Percentiles rank a stretch among this genome's conserved stretches.
Conservation (phyloP, 2,888 invertebrate genomes). For the Frankliniella intonsa region DNA sequence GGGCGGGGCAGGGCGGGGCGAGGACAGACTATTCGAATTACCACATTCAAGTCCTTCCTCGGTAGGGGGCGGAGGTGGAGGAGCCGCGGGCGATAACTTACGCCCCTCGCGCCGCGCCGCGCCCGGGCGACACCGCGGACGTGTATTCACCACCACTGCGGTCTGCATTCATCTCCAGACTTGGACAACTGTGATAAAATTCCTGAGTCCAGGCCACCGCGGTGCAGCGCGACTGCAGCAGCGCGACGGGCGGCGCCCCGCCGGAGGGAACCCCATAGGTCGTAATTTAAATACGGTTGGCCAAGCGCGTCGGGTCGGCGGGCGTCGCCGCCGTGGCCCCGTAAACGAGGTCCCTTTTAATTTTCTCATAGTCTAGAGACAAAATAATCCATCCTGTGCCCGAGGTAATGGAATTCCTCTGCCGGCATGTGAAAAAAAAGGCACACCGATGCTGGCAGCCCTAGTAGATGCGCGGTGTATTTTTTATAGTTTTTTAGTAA, state of each 20-base stretch:
- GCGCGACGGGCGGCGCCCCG: too few species aligned
- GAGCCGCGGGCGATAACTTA: background rate
- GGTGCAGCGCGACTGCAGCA: too few species aligned
- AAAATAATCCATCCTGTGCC: background rate
- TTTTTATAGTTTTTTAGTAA: too few species aligned
- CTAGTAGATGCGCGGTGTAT: too few species aligned
- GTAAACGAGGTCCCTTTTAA: background rate
- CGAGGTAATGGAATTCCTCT: slow-evolving; percentile 20
- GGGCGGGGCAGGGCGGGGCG: too few species aligned
- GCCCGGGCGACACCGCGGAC: background rate
- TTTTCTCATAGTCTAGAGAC: background rate
- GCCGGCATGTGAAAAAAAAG: background rate
- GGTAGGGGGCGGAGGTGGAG: background rate
- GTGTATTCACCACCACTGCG: background rate
- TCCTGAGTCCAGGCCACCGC: too few species aligned
- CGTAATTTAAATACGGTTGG: background rate
- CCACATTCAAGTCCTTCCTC: background rate
- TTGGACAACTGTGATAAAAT: too few species aligned
- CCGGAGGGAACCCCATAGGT: too few species aligned
- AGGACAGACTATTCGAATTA: background rate
- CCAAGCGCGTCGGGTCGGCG: too few species aligned
- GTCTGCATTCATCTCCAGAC: background rate
- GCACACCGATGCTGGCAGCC: background rate
- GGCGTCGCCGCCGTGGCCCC: background rate
- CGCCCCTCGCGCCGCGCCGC: background rate